Conservation (phyloP, 2,888 invertebrate species). For the Sphaerophoria taeniata region DNA sequence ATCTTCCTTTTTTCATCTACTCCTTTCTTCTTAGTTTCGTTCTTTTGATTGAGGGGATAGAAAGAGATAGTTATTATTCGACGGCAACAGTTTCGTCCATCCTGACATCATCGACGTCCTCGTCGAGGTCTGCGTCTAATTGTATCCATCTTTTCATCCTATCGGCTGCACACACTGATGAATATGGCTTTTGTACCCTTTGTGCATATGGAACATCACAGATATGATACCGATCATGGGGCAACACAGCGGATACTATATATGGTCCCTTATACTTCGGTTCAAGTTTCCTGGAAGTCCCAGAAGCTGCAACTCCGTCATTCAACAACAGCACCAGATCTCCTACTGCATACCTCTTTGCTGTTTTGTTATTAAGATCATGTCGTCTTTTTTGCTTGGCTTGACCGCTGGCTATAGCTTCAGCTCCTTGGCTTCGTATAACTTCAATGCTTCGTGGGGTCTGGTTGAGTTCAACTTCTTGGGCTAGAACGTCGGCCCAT, state of each 20-base stretch:
- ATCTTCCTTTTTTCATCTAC: too few relatives aligned
- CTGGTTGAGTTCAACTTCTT: neutral
- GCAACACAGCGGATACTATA: too few relatives aligned
- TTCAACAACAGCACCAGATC: neutral
- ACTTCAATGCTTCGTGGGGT: neutral
- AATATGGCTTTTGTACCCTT: too few relatives aligned
- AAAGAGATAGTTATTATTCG: too few relatives aligned
- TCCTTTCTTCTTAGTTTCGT: too few relatives aligned
- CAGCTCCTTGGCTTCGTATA: neutral
- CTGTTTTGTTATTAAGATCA: neutral
- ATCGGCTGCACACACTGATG: too few relatives aligned
- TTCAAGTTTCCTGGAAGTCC: conserved; percentile 10
- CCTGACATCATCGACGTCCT: conserved; percentile 1
- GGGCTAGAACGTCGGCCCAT: neutral
- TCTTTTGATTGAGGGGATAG: too few relatives aligned
- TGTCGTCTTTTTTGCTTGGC: neutral
- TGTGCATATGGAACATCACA: too few relatives aligned
- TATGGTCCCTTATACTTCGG: conserved; percentile 2
- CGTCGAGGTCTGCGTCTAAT: neutral
- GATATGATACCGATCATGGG: too few relatives aligned
- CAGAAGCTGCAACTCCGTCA: conserved; percentile 13
- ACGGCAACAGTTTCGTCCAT: neutral
- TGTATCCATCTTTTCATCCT: neutral
- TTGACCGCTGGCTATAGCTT: neutral
- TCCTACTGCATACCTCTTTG: neutral